Base-by-base conservation (phyloP, 2,797 vertebrate genomes). In the Gambusia yucatana region DNA sequence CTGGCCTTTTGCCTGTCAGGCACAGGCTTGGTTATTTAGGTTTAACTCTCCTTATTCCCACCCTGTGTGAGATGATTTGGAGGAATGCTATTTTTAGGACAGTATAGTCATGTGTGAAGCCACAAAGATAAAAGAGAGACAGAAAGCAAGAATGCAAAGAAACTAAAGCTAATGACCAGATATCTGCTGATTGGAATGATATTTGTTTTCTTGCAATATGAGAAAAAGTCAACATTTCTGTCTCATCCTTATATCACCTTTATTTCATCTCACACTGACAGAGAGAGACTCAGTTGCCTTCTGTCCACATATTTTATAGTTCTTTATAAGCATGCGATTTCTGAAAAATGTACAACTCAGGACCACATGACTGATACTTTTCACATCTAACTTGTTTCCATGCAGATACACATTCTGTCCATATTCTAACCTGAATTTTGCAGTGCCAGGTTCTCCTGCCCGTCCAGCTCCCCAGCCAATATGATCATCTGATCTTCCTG, bases 1-100 rank as follows among this genome's bases (percentile, higher is more conserved):
- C 11, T 89, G 92, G 90, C 87, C 89, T 92, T 92, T 91, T 79
- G 88, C 82, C 84, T 91, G 83, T 85, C 89, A 93, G 87, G 77
- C 83, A 83, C 76, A 83, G 61, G 79, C 84, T 73, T n/a, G 80
- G 76, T 78, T 83, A 79, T 90, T 88, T 88, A 81, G 76, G 69
- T 91, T 87, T 87, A 83, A 88, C 9, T 47, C 77, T 84, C 59
- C 70, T 73, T 50, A 81, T 55, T 73, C 47, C 72, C 47, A 43
- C 55, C 22, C 22, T 52, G 50, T 20, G 71, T 82, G 81, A 87
- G 81, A 84, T 80, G 79, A 85, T 87, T 87, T 86, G 61, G 73
- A 86, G 74, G 74, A 82, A 87, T 75, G 78, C 83, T 90, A 87
- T 93, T 92, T 85, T 78, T 90, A 90, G 86, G 50, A 28, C 39